A percentile compares a stretch with the other conserved stretches of the same genome.
Conservation (phyloP, 2,888 invertebrate genomes). For the Embidobia sp. region DNA sequence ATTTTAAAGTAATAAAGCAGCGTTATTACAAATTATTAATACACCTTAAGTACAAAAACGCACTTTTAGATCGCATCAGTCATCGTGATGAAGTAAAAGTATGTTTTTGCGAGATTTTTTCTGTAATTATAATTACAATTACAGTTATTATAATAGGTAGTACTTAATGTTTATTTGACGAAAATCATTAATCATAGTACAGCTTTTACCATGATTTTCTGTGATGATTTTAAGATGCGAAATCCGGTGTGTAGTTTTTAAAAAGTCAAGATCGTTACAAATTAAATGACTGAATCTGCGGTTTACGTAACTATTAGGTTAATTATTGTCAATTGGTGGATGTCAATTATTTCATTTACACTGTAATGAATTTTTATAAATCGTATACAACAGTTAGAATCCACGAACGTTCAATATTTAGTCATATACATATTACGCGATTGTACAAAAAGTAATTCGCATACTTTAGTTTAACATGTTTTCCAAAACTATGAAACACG, state of each 20-base stretch:
- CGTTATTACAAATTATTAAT: too few relatives aligned
- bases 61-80: too few relatives aligned
- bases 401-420: too few relatives aligned
- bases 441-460: background rate
- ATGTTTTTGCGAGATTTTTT: constrained; percentile 17
- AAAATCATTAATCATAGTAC: constrained; percentile 43
- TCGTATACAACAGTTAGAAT: too few relatives aligned
- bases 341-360: constrained; percentile 59
- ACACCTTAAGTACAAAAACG: too few relatives aligned
- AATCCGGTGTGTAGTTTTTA: background rate
- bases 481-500: background rate
- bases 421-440: too few relatives aligned
- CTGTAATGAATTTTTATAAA: constrained; percentile 18
- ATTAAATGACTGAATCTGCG: constrained; percentile 37
- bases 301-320: constrained; percentile 41
- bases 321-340: constrained; percentile 57
- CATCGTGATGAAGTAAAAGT: too few relatives aligned
- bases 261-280: constrained; percentile 22
- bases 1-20: constrained; percentile 4
- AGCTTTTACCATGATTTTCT: constrained; percentile 49
- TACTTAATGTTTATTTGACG: constrained; percentile 55
- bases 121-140: too few relatives aligned
- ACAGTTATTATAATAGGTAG: background rate
- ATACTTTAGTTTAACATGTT: background rate
- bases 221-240: constrained; percentile 17